Base-by-base conservation (phyloP, 2,797 vertebrate species). In the Trematomus bernacchii region DNA sequence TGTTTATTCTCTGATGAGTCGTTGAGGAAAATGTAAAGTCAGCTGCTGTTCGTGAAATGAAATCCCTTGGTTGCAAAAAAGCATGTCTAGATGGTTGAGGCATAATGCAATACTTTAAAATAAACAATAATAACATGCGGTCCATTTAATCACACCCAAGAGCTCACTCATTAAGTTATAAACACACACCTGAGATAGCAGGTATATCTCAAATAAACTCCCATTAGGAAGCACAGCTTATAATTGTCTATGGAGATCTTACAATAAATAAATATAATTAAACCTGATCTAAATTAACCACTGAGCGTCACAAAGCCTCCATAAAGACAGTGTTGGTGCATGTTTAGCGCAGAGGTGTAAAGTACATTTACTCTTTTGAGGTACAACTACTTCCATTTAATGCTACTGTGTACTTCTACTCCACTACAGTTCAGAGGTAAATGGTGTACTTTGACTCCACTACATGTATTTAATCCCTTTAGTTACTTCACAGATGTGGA, bases 251-350 rank as follows among this genome's bases (percentile, higher is more conserved):
- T 2, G 27, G 16, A 27, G 4, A 3, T 3, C 4, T 13, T 0
- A 57, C 46, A 23, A 43, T 6, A 8, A 15, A 70, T 1, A n/a
- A 42, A 33, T 8, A 21, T 18, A 11, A 40, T 37, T 2, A 61
- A 27, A 33, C 37, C 9, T 1, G 3, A 5, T 40, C 52, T 11
- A 2, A 40, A 30, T 33, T 6, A 21, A 30, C 61, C 60, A 1
- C 61, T 7, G 63, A 62, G 75, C 0, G 47, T 33, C 46, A 8
- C 23, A 53, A 44, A 58, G 42, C 4, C 64, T 3, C 10, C 57
- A 43, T 2, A 19, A 19, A 46, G 21, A 23, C 14, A 18, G 33
- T 2, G 16, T 1, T 2, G 0, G 0, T 0, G 5, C 27, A 3
- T 13, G 14, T 1, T n/a, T 6, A 6, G 18, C 6, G 1, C 33